phyloP scores from a whole-genome alignment of 2,888 invertebrate species.

The Tiliacea aurago region DNA sequence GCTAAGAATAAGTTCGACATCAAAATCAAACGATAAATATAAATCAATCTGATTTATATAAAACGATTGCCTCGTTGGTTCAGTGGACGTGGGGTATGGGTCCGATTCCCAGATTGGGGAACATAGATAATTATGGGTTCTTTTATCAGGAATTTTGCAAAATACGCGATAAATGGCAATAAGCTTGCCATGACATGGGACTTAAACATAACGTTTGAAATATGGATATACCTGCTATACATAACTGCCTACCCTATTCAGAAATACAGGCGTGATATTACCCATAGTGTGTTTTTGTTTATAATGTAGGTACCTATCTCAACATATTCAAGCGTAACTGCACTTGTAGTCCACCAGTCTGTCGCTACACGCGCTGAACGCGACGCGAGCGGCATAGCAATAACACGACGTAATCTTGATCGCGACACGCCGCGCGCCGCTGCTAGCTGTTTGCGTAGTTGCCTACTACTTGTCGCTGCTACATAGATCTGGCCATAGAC shows the following conservation, averaged over 20 bases:
- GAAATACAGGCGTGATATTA: background rate
- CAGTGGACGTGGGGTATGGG: background rate
- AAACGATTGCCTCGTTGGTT: background rate
- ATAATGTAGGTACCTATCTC: background rate
- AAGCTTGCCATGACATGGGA: background rate
- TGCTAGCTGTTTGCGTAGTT: background rate
- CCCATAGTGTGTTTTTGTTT: background rate
- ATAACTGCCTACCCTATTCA: background rate
- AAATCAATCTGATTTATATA: background rate
- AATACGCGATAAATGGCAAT: background rate
- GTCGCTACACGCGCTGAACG: background rate
- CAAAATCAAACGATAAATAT: too few species aligned
- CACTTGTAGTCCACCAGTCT: background rate
- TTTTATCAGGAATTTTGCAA: background rate
- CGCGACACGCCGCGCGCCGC: slow-evolving; percentile 8
- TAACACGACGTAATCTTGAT: slow-evolving; percentile 14
- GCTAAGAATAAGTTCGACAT: too few species aligned
- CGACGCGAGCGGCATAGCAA: slow-evolving; percentile 21
- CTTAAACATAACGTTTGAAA: background rate
- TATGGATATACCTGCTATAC: background rate
- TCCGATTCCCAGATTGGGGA: background rate
- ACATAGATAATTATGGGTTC: background rate
- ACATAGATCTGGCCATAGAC: background rate
- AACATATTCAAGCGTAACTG: background rate
- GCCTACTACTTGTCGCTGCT: background rate